A percentile compares a stretch with the other conserved stretches of the same genome.
Conservation (phyloP, 2,888 invertebrate species). For the Pollenia angustigena region DNA sequence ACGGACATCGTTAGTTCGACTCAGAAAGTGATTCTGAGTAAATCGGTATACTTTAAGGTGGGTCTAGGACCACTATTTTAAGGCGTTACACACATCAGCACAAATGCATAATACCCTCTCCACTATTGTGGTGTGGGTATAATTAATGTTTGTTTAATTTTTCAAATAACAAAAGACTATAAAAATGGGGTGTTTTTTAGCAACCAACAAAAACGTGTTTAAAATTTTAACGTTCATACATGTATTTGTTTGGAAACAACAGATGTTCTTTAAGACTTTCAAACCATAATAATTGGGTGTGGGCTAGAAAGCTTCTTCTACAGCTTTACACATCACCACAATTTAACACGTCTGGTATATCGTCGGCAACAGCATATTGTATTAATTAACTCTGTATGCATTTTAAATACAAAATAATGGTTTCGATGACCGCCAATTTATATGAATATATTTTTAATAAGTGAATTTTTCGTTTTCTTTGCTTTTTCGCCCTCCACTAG, state of each 20-base stretch:
- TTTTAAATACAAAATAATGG: slow-evolving; percentile 42
- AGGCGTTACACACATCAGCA: no score
- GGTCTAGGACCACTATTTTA: no score
- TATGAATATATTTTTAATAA: slow-evolving; percentile 20
- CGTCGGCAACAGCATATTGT: slow-evolving; percentile 54
- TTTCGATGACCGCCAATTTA: slow-evolving; percentile 45
- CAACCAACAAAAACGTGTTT: slow-evolving; percentile 64
- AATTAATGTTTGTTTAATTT: slow-evolving; percentile 17
- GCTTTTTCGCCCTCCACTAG: slow-evolving; percentile 26
- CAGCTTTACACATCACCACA: slow-evolving; percentile 23
- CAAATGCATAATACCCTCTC: no score
- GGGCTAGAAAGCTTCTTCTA: slow-evolving; percentile 51
- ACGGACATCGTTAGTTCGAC: no score
- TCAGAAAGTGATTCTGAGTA: no score
- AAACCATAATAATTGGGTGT: slow-evolving; percentile 68
- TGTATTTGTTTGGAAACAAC: slow-evolving; percentile 51
- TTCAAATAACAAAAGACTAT: slow-evolving; percentile 35
- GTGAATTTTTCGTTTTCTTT: neutral
- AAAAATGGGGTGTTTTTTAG: slow-evolving; percentile 60
- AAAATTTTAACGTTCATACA: slow-evolving; percentile 54
- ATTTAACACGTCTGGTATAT: neutral
- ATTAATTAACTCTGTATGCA: slow-evolving; percentile 59
- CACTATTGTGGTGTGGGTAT: no score
- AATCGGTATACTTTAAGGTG: no score
- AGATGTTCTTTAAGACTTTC: slow-evolving; percentile 69